A percentile compares a stretch with the other conserved stretches of the same genome.
Conservation (phyloP, 2,888 invertebrate genomes). For the Macrosiphum euphorbiae region DNA sequence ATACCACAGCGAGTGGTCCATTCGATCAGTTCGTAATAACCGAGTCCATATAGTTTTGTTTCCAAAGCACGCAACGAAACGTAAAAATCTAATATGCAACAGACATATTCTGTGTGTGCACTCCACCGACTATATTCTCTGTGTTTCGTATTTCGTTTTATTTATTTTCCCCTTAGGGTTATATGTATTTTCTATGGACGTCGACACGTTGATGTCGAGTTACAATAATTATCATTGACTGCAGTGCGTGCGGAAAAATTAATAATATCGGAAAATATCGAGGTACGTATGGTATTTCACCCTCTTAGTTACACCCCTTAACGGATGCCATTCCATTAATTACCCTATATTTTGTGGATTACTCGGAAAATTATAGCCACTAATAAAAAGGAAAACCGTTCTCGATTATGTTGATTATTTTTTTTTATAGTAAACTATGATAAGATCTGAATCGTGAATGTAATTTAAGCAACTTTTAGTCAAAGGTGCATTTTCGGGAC, state of each 20-base stretch:
- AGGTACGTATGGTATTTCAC: not conserved
- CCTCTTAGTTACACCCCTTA: constrained; percentile 3
- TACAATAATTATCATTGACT: not conserved
- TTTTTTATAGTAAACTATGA: not conserved
- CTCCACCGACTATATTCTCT: not conserved
- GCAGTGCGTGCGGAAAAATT: not conserved
- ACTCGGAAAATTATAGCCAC: too few relatives aligned
- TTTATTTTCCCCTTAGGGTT: not conserved
- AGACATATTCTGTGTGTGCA: not conserved
- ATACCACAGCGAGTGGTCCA: not conserved
- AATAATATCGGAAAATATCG: constrained; percentile 13
- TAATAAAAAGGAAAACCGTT: not conserved
- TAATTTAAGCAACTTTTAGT: not conserved
- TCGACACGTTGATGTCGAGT: not conserved
- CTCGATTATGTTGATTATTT: not conserved
- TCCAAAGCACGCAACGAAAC: constrained; percentile 31
- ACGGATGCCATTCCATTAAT: not conserved
- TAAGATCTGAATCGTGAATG: not conserved
- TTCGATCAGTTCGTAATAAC: constrained; percentile 46
- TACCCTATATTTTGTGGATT: not conserved
- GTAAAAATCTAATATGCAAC: constrained; percentile 42
- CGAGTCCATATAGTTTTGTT: not conserved
- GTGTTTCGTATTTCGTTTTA: not conserved
- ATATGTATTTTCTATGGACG: not conserved
- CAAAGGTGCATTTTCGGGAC: not conserved